Evolutionary conservation across 2,888 invertebrate genomes (phyloP), one percentile per base, ranked within the genome.

Genomic region (Odontothrips loti): DNA sequence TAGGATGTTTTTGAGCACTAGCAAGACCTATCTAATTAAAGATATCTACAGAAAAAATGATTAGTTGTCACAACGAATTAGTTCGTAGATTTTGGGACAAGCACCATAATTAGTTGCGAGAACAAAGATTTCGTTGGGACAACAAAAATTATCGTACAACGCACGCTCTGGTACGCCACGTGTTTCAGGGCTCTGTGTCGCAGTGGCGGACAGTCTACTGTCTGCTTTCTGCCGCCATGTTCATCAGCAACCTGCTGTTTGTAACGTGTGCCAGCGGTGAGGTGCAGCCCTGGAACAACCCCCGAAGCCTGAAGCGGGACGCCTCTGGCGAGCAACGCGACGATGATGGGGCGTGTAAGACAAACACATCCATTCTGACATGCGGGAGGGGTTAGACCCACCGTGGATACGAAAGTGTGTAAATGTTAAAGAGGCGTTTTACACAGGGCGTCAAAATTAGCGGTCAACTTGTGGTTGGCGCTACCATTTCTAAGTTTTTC

Each of bases 171-270:
- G 1, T 1, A 51, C 51, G 51, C 51, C 1, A 51, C 15, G 17
- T 68, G 20, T 1, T 68, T 23, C 68, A 68, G 68, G 68, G 68
- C 68, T 68, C 68, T 11, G 68, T 68, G 6, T 23, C 68, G n/a
- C 68, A 68, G 68, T 68, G 68, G 68, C 20, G 68, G 8, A 68
- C 68, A 11, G 68, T 68, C n/a, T 68, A 68, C 68, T 68, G 68
- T 23, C 23, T 68, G n/a, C 23, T 68, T 6, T 20, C 68, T 3
- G 68, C 68, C n/a, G 9, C 23, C 23, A 68, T 68, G 68, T 68
- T 68, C 23, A 4, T 68, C 23, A 68, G 68, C 68, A 68, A 68
- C 68, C 68, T 68, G 23, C n/a, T n/a, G n/a, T 68, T n/a, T n/a
- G n/a, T 68, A 4, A 11, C 23, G 20, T 68, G 9, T 11, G 68